Conservation (phyloP, 2,888 invertebrate genomes). For the Ecliptopera silaceata region DNA sequence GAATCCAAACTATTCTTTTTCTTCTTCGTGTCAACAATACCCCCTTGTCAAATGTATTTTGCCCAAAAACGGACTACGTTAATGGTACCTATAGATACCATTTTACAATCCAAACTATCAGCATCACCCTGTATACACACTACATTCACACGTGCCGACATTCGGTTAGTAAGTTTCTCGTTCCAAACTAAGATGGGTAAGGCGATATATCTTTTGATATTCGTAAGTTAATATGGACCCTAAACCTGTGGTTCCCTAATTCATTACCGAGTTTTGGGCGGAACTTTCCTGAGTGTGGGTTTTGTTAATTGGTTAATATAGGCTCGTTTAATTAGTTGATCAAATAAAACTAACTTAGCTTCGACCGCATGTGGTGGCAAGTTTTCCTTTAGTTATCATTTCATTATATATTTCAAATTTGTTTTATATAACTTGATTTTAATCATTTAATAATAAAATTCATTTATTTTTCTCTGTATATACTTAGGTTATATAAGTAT, state of each 20-base stretch:
- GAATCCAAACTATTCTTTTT: no score
- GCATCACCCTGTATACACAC: neutral
- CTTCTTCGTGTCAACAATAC: no score
- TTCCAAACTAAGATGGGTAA: conserved; percentile 26
- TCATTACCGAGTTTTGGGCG: conserved; percentile 16
- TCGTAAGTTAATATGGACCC: conserved; percentile 13
- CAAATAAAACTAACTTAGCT: neutral
- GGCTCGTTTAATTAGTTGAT: neutral
- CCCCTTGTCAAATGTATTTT: no score
- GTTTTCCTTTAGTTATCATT: no score
- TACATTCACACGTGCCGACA: conserved; percentile 16
- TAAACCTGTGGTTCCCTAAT: conserved; percentile 17
- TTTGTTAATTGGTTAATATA: conserved; percentile 12
- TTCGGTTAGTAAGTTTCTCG: conserved; percentile 20
- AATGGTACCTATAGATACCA: no score
- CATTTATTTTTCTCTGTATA: no score
- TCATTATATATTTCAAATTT: no score
- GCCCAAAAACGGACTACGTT: no score
- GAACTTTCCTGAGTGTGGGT: conserved; percentile 3
- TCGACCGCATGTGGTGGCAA: neutral
- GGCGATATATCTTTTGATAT: conserved; percentile 36
- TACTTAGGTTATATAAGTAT: no score
- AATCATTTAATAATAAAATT: no score
- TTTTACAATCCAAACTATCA: neutral
- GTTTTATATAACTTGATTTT: no score